Evolutionary conservation across 2,113 vertebrate genomes (phyloP).

Genomic region (Phaethon lepturus): DNA sequence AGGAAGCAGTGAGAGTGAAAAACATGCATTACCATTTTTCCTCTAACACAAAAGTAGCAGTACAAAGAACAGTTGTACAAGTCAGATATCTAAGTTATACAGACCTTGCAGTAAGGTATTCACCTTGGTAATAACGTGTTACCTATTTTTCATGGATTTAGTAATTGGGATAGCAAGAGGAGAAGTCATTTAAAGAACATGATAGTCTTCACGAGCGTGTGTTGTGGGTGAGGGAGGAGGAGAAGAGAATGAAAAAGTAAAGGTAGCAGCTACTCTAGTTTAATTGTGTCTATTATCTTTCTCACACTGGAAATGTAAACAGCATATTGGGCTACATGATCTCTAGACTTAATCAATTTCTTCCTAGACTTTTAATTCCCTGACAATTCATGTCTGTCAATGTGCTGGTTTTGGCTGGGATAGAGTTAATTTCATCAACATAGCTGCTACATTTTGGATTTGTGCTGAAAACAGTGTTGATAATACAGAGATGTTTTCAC

Average conservation of each 20-base stretch:
- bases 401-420: too few species aligned
- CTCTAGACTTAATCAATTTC: not conserved
- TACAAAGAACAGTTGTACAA: not conserved
- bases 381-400: not conserved
- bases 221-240: not conserved
- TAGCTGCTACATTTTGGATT: too few species aligned
- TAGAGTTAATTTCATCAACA: too few species aligned
- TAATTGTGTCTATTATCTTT: not conserved
- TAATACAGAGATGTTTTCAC: too few species aligned
- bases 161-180: not conserved
- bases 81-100: not conserved
- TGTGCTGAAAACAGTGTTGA: too few species aligned
- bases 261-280: not conserved
- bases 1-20: not conserved
- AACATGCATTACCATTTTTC: not conserved
- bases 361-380: not conserved
- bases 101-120: not conserved
- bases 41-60: not conserved
- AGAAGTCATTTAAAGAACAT: not conserved
- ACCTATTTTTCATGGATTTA: not conserved
- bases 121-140: not conserved
- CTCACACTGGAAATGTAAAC: not conserved
- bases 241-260: not conserved
- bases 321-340: not conserved
- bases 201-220: not conserved